A percentile compares a stretch with the other conserved stretches of the same genome.
Evolutionary conservation across 2,888 invertebrate species (phyloP).

Genomic region (Drosophila limbata): DNA sequence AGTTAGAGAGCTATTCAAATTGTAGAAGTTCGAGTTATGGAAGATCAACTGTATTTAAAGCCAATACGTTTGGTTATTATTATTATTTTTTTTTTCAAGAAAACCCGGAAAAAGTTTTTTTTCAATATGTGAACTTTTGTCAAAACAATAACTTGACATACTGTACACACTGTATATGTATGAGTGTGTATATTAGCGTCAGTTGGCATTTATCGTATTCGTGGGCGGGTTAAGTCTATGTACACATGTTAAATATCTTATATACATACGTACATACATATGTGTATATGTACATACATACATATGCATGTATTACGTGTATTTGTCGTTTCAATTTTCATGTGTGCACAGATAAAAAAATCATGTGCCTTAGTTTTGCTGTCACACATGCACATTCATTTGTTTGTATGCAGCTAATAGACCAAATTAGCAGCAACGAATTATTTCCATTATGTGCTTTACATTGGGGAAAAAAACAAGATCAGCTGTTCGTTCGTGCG

Average conservation of each 20-base stretch:
- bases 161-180: constrained; percentile 1
- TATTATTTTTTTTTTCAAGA: no score
- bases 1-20: no score
- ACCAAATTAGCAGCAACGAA: constrained; percentile 42
- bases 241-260: constrained; percentile 29
- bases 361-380: constrained; percentile 56
- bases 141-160: neutral
- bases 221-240: constrained; percentile 30
- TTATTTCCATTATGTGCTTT: constrained; percentile 27
- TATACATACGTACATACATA: constrained; percentile 28
- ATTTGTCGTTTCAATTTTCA: constrained; percentile 69
- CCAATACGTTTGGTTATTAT: no score
- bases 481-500: constrained; percentile 50
- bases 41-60: no score
- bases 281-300: constrained; percentile 15
- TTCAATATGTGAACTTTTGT: neutral
- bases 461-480: constrained; percentile 22
- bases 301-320: constrained; percentile 33
- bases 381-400: constrained; percentile 17
- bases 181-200: constrained; percentile 24
- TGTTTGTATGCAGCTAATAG: constrained; percentile 33
- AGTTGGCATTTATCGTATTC: constrained; percentile 38
- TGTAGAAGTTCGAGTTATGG: no score
- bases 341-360: constrained; percentile 55
- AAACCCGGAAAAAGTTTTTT: no score